Base-by-base conservation (phyloP, 2,888 invertebrate species). In the Hirtodrosophila confusa region DNA sequence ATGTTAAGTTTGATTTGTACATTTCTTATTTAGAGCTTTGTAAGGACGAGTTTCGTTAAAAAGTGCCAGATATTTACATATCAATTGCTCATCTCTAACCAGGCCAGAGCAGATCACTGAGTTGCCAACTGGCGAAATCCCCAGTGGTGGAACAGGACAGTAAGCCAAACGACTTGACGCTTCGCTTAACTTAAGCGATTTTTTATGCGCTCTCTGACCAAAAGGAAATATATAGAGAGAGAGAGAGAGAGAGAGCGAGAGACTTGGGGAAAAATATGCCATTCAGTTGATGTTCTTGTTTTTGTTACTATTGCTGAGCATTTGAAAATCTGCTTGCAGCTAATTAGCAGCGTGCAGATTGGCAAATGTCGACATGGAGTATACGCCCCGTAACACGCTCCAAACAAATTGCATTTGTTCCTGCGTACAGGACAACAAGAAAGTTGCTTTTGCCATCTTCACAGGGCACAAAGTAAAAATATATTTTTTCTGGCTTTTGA, bases 151-250 rank as follows among this genome's bases (percentile, higher is more conserved):
- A 49, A 55, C 33, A 44, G 49, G 58, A 33, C 61, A 55, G 56
- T 57, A 68, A 67, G 85, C 71, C 88, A 86, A 88, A 88, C 82
- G 88, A 83, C 88, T 83, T 83, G 88, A 88, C 69, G 83, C 85
- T 84, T 86, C 86, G 82, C 85, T 88, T 84, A 84, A 88, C 84
- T 88, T 84, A 88, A 84, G 84, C 88, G 84, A 73, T 84, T 84
- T 84, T 84, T 84, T 88, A 84, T 84, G 79, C 64, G 72, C 78
- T 72, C 57, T 24, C 36, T 55, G 55, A 53, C 40, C 40, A 70
- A 43, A 73, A 60, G 65, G 66, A 43, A 44, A 41, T 17, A 51
- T 24, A 47, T 36, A 37, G 23, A 45, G 12, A 64, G 27, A 43
- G 41, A 11, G 9, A 12, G 37, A 17, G 10, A 47, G 17, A 11